A percentile compares a stretch with the other conserved stretches of the same genome.
phyloP scores from a whole-genome alignment of 2,113 vertebrate species.

The Syngnathus scovelli region DNA sequence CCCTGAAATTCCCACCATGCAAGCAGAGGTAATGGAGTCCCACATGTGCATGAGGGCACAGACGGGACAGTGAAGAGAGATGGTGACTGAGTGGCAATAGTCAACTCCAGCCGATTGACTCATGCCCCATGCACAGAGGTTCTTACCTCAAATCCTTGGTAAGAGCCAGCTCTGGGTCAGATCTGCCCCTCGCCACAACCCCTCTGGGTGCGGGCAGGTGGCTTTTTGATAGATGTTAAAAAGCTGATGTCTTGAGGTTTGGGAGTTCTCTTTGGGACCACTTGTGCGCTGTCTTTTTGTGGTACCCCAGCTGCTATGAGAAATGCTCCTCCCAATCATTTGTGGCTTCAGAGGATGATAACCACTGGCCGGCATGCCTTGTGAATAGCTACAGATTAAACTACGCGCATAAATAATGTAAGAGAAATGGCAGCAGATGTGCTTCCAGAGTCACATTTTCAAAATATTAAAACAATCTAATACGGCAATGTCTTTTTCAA shows the following conservation, averaged over 20 bases:
- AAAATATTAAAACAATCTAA: conserved; percentile 20
- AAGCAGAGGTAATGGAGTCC: conserved; percentile 54
- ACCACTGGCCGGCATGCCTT: conserved; percentile 24
- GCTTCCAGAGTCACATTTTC: conserved; percentile 8
- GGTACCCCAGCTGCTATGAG: conserved; percentile 34
- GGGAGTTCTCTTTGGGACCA: conserved; percentile 44
- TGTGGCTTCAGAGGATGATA: conserved; percentile 5
- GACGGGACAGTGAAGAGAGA: conserved; percentile 46
- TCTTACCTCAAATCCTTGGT: conserved; percentile 28
- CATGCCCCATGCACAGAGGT: conserved; percentile 25
- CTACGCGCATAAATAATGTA: background rate
- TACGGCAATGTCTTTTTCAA: conserved; percentile 36
- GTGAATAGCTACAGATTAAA: conserved; percentile 23
- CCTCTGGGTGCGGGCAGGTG: conserved; percentile 10
- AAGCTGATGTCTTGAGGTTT: conserved; percentile 47
- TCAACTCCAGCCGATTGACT: conserved; percentile 18
- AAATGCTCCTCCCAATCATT: conserved; percentile 14
- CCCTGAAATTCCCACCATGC: conserved; percentile 51
- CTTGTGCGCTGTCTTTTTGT: conserved; percentile 37
- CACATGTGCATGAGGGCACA: conserved; percentile 44
- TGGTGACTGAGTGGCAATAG: conserved; percentile 36
- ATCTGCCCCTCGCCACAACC: conserved; percentile 14
- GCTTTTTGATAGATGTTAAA: conserved; percentile 46
- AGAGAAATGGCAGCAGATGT: conserved; percentile 1
- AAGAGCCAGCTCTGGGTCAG: conserved; percentile 9